Conservation (phyloP, 2,888 invertebrate species). For the Xanthia togata region DNA sequence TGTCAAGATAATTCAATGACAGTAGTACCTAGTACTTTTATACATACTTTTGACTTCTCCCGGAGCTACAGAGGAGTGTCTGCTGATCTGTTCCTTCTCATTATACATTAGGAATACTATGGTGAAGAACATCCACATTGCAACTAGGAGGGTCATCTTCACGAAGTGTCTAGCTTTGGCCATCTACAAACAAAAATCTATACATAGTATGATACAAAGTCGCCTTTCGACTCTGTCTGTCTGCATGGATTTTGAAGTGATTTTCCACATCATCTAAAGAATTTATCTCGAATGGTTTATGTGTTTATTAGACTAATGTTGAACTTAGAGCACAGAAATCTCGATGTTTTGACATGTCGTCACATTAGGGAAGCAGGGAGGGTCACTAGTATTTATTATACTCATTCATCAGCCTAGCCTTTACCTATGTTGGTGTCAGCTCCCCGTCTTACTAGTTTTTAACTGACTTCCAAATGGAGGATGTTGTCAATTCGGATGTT, state of each 20-base stretch:
- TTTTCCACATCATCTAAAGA: too few species aligned
- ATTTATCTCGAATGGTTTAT: too few species aligned
- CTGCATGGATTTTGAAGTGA: too few species aligned
- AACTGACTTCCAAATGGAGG: too few species aligned
- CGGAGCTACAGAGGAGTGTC: constrained; percentile 91
- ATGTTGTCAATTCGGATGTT: too few species aligned
- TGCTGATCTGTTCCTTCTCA: constrained; percentile 91
- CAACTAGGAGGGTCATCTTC: constrained; percentile 91
- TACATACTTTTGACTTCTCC: constrained; percentile 86
- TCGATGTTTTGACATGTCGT: too few species aligned
- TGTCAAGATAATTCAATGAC: background rate
- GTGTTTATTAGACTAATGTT: too few species aligned
- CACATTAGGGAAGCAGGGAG: too few species aligned
- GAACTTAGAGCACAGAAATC: too few species aligned
- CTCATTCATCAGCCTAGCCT: background rate
- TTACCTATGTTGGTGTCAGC: background rate
- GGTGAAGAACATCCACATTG: constrained; percentile 93
- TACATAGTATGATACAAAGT: background rate
- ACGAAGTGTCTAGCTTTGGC: constrained; percentile 77
- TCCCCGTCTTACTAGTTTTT: background rate
- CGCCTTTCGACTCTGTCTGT: too few species aligned
- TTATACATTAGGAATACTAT: constrained; percentile 92
- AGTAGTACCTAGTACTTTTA: background rate
- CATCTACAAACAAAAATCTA: constrained; percentile 69
- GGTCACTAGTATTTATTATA: too few species aligned